A percentile compares a stretch with the other conserved stretches of the same genome.
Conservation (phyloP, 2,797 vertebrate species). For the Tokudaia tokunoshimensis region DNA sequence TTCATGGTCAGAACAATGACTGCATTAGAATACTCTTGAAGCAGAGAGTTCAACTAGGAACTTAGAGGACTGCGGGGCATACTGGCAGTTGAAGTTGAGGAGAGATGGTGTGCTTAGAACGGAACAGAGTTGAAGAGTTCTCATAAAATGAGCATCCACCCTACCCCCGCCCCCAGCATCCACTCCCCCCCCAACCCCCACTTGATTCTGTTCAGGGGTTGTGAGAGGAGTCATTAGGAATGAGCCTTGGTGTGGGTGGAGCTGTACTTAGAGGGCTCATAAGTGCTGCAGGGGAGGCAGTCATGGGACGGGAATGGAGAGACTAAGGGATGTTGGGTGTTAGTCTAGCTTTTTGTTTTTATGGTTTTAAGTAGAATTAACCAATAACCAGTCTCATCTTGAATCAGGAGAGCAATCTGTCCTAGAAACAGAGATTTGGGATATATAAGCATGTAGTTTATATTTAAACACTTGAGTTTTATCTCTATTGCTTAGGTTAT, state of each 20-base stretch:
- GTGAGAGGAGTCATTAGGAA: neutral
- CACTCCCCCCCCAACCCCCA: too few relatives aligned
- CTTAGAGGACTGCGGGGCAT: neutral
- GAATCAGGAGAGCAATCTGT: neutral
- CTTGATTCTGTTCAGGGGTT: neutral
- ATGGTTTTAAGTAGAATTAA: neutral
- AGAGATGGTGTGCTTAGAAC: neutral
- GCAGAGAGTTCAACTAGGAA: constrained; percentile 18
- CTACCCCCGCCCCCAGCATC: neutral
- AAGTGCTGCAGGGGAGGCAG: neutral
- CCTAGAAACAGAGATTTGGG: neutral
- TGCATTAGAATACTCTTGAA: neutral
- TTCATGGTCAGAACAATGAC: neutral
- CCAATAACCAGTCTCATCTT: neutral
- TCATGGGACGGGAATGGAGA: neutral
- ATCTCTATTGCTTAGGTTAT: neutral
- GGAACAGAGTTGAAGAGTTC: neutral
- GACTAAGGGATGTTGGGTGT: neutral
- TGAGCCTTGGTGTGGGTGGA: neutral
- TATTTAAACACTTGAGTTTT: constrained; percentile 1
- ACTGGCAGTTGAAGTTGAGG: neutral
- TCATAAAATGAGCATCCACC: neutral
- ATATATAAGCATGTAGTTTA: neutral
- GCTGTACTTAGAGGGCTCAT: neutral
- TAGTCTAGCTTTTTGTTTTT: neutral